Base-by-base conservation (phyloP, 2,797 vertebrate species). In the Lagodon rhomboides region DNA sequence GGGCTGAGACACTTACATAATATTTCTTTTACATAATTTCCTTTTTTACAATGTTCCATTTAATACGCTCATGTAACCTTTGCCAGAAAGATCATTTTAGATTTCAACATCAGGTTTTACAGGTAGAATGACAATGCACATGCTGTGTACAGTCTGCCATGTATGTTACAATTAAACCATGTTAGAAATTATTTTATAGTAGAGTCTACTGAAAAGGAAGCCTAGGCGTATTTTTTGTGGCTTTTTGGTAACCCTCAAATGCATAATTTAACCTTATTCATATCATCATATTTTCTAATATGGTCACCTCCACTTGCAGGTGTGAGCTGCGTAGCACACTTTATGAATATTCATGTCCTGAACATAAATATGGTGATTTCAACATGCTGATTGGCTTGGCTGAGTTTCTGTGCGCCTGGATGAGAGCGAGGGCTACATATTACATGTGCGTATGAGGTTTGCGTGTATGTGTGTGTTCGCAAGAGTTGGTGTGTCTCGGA, bases 311-410 rank as follows among this genome's bases (percentile, higher is more conserved):
- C 38, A 53, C 22, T 43, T 27, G 54, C 71, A 85, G 77, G 76
- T 77, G 64, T 67, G 66, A 65, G 61, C 50, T 11, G 58, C 9
- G 2, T 25, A 62, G 68, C 27, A 22, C 41, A 51, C 23, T 44
- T 27, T 20, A 74, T 85, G 63, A 80, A 89, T 79, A 90, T 82
- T 82, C 64, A 83, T 72, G 12, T 44, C 17, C 34, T 9, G 9
- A 38, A 62, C 55, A 84, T 82, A 79, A 84, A 89, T 81, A 76
- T 79, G 81, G 50, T 80, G 76, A 89, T 84, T 86, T 81, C 22
- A 85, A 84, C 74, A 87, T 58, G 64, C 43, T 88, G 86, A 90
- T 82, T 79, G 72, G 64, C 53, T 87, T 67, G 55, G 65, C 66
- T 43, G 60, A 72, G 65, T 51, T 65, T n/a, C n/a, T 77, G 51